These are phyloP conservation scores for Mormyrus lacerda DNA, from an alignment of 2,113 vertebrate species.

Conservation along the genomic window DNA sequence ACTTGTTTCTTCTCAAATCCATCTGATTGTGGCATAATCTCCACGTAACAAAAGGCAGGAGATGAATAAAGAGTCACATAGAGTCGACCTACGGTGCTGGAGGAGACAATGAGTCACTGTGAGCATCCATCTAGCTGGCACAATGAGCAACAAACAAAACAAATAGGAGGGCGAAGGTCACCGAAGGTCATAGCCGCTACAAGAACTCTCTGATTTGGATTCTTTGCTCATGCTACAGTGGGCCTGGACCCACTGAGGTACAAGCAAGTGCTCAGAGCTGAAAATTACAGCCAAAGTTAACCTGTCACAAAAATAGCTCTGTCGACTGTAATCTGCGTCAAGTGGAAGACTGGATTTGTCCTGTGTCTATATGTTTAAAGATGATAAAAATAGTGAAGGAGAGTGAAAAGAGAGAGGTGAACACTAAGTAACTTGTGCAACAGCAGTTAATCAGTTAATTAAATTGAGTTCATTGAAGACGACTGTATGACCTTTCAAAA, in stretches of 20 bases:
- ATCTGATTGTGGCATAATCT: background rate
- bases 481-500: background rate
- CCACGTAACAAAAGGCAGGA: background rate
- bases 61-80: background rate
- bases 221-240: background rate
- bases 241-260: background rate
- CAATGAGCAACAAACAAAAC: background rate
- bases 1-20: background rate
- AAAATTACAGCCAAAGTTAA: background rate
- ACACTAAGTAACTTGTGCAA: background rate
- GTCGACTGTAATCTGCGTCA: background rate
- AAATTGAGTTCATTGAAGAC: background rate
- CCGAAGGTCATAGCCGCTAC: background rate
- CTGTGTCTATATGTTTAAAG: background rate
- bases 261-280: background rate
- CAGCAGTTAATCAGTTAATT: background rate
- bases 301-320: background rate
- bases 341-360: background rate
- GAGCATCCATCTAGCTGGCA: background rate
- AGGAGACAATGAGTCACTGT: conserved; percentile 6
- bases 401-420: background rate
- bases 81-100: background rate
- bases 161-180: background rate
- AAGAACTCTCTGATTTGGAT: background rate
- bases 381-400: background rate